phyloP scores from a whole-genome alignment of 2,888 invertebrate species.

The Apamea monoglypha region DNA sequence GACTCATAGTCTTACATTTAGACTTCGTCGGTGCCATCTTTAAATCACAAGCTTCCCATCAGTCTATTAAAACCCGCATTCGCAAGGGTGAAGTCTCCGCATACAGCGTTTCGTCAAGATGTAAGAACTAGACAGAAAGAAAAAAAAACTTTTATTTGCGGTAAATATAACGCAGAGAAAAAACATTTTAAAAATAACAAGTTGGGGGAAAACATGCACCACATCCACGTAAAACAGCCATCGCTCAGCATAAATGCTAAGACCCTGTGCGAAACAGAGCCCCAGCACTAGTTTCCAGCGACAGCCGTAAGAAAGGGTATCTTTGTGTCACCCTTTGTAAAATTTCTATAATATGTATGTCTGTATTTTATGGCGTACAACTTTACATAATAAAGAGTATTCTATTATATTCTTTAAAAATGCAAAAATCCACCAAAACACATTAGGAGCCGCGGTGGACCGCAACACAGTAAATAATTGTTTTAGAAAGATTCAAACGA shows the following conservation, averaged over 20 bases:
- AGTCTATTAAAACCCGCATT: background rate
- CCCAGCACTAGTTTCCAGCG: background rate
- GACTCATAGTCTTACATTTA: background rate
- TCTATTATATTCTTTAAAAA: background rate
- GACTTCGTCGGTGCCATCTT: too few relatives aligned
- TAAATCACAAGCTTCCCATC: background rate
- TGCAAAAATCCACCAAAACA: background rate
- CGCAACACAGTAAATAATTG: too few relatives aligned
- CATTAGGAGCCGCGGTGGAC: background rate
- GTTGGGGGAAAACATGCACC: too few relatives aligned
- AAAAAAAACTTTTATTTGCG: too few relatives aligned
- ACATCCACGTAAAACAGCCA: too few relatives aligned
- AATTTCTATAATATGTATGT: background rate
- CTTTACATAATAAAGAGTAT: background rate
- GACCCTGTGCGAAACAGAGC: background rate
- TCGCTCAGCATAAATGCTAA: too few relatives aligned
- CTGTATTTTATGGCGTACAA: background rate
- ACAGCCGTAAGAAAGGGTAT: background rate
- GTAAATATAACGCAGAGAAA: too few relatives aligned
- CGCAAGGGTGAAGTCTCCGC: background rate
- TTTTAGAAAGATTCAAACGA: too few relatives aligned
- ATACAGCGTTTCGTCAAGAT: background rate
- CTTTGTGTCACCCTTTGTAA: background rate
- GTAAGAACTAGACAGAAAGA: background rate
- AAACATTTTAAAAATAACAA: too few relatives aligned